phyloP scores from a whole-genome alignment of 2,797 vertebrate genomes.

The Alcedo atthis region DNA sequence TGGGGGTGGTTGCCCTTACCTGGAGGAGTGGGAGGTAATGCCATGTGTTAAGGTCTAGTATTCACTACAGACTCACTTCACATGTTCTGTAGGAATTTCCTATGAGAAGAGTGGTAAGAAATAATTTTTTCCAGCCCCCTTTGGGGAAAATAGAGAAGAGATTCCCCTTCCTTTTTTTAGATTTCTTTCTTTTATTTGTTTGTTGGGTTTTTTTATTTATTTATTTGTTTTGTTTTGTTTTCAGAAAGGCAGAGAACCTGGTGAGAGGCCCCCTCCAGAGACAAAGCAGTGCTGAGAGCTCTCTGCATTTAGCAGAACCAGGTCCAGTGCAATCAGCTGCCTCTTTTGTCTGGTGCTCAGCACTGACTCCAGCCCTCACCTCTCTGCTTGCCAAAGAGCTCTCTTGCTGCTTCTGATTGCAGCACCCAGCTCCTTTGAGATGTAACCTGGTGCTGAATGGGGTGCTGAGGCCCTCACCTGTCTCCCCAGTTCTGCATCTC shows the following conservation, averaged over 20 bases:
- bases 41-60: neutral
- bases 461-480: neutral
- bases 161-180: too few species aligned
- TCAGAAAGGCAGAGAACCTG: accelerated
- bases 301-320: neutral
- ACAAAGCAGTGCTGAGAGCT: neutral
- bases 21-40: neutral
- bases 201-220: too few species aligned
- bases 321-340: neutral
- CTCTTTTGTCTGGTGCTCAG: neutral
- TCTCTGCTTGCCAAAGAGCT: neutral
- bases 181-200: neutral
- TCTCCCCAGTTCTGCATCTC: neutral
- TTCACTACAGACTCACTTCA: neutral
- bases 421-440: neutral
- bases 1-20: neutral
- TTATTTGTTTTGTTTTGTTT: neutral
- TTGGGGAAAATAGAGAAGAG: neutral
- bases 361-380: neutral
- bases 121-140: neutral
- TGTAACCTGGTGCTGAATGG: neutral
- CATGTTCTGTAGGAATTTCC: neutral
- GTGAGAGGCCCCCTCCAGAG: neutral
- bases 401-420: neutral
- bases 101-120: neutral